phyloP scores from a whole-genome alignment of 2,888 invertebrate species.

The Pseudoips prasinana region DNA sequence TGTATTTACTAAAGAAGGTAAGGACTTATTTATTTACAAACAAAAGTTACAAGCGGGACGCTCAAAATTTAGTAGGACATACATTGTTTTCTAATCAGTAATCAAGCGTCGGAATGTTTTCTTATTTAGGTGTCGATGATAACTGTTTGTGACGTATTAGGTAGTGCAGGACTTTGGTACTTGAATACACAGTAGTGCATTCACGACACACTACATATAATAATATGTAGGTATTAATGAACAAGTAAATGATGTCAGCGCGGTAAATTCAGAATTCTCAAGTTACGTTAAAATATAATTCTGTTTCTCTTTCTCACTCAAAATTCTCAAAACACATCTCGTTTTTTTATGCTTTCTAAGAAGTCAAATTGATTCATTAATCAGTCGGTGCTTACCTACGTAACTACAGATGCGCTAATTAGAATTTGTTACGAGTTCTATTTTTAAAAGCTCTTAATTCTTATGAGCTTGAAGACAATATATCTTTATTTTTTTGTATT shows the following conservation, averaged over 20 bases:
- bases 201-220: no score
- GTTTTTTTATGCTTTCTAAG: conserved; percentile 28
- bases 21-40: conserved; percentile 25
- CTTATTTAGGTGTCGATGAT: conserved; percentile 26
- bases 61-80: conserved; percentile 20
- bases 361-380: conserved; percentile 38
- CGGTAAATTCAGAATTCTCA: no score
- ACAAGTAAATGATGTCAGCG: no score
- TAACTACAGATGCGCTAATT: conserved; percentile 11
- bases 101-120: conserved; percentile 22
- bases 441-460: no score
- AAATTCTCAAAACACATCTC: conserved; percentile 36
- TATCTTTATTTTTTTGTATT: no score
- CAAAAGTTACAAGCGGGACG: conserved; percentile 14
- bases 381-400: conserved; percentile 17
- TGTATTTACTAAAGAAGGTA: no score
- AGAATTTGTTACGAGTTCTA: conserved; percentile 8
- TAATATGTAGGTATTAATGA: no score
- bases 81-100: conserved; percentile 33
- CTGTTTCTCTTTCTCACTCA: conserved; percentile 29
- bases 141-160: conserved; percentile 25
- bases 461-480: no score
- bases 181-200: no score
- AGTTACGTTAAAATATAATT: conserved; percentile 12
- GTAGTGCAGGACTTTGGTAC: no score